These are phyloP conservation scores for Periphyllus acericola DNA, from an alignment of 2,888 invertebrate genomes.

Conservation along the genomic window DNA sequence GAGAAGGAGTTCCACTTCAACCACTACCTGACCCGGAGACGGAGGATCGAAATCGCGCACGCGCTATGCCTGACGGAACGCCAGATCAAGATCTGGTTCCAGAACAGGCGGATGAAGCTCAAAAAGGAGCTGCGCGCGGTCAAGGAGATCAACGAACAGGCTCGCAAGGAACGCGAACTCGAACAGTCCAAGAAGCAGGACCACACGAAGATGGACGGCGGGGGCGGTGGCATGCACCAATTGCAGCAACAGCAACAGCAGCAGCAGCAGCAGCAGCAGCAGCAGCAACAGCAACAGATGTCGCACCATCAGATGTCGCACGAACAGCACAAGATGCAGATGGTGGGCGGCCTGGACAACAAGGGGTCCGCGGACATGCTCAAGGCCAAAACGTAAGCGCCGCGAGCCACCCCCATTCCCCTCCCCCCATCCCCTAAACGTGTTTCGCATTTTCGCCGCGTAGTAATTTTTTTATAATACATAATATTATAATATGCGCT, in stretches of 20 bases:
- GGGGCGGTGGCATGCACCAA: slow-evolving; percentile 62
- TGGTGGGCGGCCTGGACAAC: slow-evolving; percentile 76
- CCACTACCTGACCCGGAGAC: slow-evolving; percentile 94
- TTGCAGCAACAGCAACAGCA: slow-evolving; percentile 65
- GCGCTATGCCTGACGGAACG: slow-evolving; percentile 94
- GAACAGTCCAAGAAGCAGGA: slow-evolving; percentile 92
- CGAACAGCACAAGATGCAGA: slow-evolving; percentile 66
- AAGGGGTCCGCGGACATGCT: slow-evolving; percentile 77
- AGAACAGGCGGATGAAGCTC: slow-evolving; percentile 72
- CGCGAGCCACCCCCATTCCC: background rate
- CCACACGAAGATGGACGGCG: slow-evolving; percentile 76
- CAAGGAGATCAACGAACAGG: slow-evolving; percentile 94
- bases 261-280: slow-evolving; percentile 64
- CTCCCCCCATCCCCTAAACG: background rate
- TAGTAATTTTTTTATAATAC: background rate
- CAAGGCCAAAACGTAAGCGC: slow-evolving; percentile 72
- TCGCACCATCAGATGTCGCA: slow-evolving; percentile 67
- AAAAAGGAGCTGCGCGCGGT: slow-evolving; percentile 68
- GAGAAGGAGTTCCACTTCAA: slow-evolving; percentile 99
- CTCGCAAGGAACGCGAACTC: slow-evolving; percentile 88
- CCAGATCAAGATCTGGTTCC: slow-evolving; percentile 98
- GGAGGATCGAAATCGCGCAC: slow-evolving; percentile 97
- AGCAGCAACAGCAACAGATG: slow-evolving; percentile 64
- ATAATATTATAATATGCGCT: background rate
- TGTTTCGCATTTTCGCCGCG: background rate